These are phyloP conservation scores for Etia nguti DNA, from an alignment of 2,113 vertebrate species.

Conservation along the genomic window DNA sequence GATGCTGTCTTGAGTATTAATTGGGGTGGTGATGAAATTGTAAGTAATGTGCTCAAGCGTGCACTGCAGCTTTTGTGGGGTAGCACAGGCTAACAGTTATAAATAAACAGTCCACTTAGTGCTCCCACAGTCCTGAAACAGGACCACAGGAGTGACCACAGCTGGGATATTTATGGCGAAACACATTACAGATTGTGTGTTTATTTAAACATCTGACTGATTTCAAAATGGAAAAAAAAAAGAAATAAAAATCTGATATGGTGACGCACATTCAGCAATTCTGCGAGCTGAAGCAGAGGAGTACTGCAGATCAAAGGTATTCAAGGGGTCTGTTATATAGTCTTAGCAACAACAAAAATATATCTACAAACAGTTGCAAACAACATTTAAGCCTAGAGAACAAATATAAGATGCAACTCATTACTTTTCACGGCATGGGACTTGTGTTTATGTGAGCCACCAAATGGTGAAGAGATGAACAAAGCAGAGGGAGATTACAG, in stretches of 20 bases:
- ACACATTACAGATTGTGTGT: neutral
- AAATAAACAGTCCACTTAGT: constrained; percentile 47
- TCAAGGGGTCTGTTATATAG: neutral
- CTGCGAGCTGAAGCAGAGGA: neutral
- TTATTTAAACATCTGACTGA: constrained; percentile 11
- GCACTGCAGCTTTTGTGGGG: neutral
- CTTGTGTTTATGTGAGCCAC: constrained; percentile 6
- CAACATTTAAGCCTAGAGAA: neutral
- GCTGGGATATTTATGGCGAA: constrained; percentile 32
- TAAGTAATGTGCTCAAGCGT: constrained; percentile 26
- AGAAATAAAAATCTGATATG: neutral
- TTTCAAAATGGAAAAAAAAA: neutral
- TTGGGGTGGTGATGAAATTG: constrained; percentile 51
- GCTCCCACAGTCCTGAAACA: constrained; percentile 7
- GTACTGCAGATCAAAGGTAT: neutral
- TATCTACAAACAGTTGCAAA: neutral
- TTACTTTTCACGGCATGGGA: constrained; percentile 26
- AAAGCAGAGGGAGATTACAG: constrained; percentile 18
- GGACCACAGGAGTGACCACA: constrained; percentile 50
- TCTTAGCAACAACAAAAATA: neutral
- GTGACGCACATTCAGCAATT: neutral
- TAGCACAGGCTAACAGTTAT: neutral
- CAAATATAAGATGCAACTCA: constrained; percentile 9
- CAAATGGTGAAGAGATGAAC: constrained; percentile 30
- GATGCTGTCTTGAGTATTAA: constrained; percentile 38